A percentile compares a stretch with the other conserved stretches of the same genome.
These are phyloP conservation scores for Osmerus eperlanus DNA, from an alignment of 2,113 vertebrate genomes.

Conservation along the genomic window DNA sequence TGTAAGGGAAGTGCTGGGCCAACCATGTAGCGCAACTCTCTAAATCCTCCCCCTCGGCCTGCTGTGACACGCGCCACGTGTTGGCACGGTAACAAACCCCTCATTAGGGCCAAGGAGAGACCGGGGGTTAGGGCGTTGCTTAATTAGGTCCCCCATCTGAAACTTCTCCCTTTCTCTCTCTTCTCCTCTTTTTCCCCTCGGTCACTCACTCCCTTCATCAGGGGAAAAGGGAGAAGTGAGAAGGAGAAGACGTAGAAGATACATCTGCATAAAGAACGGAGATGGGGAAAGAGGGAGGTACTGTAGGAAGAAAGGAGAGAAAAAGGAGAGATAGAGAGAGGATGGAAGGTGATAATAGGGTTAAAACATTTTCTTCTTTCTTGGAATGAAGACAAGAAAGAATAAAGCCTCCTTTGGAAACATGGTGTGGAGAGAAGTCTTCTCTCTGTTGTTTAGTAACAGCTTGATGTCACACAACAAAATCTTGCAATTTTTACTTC, in stretches of 20 bases:
- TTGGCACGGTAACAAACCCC: slow-evolving; percentile 62
- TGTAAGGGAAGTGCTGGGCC: slow-evolving; percentile 49
- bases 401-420: no score
- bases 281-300: slow-evolving; percentile 40
- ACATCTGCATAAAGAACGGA: slow-evolving; percentile 10
- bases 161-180: slow-evolving; percentile 50
- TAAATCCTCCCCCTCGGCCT: slow-evolving; percentile 53
- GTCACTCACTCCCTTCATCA: slow-evolving; percentile 53
- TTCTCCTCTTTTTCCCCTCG: slow-evolving; percentile 25
- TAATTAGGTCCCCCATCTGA: slow-evolving; percentile 74
- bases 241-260: neutral
- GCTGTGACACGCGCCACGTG: slow-evolving; percentile 47
- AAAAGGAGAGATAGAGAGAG: no score
- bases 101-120: slow-evolving; percentile 70
- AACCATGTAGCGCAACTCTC: slow-evolving; percentile 26
- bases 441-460: no score
- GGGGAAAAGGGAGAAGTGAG: slow-evolving; percentile 30
- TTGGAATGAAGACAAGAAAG: no score
- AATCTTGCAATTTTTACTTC: no score
- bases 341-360: no score
- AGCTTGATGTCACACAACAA: no score
- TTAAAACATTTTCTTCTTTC: no score
- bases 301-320: slow-evolving; percentile 9
- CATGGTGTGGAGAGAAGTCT: neutral
- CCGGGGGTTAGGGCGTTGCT: slow-evolving; percentile 46